phyloP scores from a whole-genome alignment of 2,113 vertebrate genomes.

The Gymnarchus niloticus region DNA sequence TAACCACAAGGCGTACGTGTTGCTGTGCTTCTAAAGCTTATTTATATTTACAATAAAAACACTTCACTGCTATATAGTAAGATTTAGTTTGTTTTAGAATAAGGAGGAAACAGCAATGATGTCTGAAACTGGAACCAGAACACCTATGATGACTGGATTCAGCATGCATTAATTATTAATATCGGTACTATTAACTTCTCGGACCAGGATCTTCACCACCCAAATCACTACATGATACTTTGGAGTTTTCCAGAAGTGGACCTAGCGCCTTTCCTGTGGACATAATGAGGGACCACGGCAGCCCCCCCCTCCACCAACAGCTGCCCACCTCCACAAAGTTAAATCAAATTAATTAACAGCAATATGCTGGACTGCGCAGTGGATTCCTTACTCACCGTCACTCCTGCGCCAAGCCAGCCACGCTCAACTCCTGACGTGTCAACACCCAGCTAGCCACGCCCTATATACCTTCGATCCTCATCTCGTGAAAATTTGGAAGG shows the following conservation, averaged over 20 bases:
- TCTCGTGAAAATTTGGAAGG: too few relatives aligned
- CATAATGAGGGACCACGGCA: neutral
- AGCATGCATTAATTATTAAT: neutral
- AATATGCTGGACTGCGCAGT: neutral
- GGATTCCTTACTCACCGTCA: neutral
- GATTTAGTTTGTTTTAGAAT: neutral
- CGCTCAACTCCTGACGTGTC: too few relatives aligned
- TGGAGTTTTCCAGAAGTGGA: neutral
- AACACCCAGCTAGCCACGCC: too few relatives aligned
- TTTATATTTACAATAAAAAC: neutral
- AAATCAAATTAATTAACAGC: conserved; percentile 12
- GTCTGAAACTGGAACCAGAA: neutral
- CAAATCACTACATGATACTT: neutral
- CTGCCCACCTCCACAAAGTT: neutral
- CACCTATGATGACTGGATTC: neutral
- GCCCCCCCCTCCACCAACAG: neutral
- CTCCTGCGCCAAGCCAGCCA: too few relatives aligned
- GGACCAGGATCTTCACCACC: neutral
- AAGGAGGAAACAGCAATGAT: neutral
- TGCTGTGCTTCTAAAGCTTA: too few relatives aligned
- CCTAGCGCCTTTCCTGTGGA: neutral
- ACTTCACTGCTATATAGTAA: neutral
- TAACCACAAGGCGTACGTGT: neutral
- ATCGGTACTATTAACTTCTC: neutral
- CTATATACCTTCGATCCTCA: too few relatives aligned